phyloP scores from a whole-genome alignment of 92 coral and sea anemone species.

The Paramuricea clavata region DNA sequence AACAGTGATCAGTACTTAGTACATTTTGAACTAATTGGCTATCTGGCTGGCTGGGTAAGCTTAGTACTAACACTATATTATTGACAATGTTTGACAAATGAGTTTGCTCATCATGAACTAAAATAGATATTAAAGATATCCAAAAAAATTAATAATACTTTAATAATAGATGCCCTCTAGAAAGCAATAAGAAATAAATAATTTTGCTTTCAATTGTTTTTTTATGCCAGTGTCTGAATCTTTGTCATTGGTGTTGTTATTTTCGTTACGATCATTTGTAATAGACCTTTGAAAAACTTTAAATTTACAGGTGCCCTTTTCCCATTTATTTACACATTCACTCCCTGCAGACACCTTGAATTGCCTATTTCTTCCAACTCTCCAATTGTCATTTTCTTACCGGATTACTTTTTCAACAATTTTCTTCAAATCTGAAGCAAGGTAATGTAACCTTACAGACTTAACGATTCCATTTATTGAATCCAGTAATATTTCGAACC shows the following conservation, averaged over 20 bases:
- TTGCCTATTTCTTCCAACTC: no score
- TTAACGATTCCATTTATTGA: slow-evolving; percentile 68
- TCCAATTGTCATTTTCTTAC: no score
- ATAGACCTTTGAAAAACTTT: background rate
- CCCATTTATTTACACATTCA: no score
- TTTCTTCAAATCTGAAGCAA: background rate
- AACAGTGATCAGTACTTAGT: no score
- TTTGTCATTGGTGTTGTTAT: no score
- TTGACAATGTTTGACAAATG: no score
- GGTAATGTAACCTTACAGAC: background rate
- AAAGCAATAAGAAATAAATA: no score
- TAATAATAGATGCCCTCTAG: background rate
- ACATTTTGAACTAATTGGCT: background rate
- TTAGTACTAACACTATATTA: background rate
- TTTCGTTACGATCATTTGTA: no score
- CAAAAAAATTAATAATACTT: no score
- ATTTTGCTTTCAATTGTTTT: background rate
- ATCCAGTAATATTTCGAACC: slow-evolving; percentile 87
- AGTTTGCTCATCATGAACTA: no score
- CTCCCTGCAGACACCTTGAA: no score
- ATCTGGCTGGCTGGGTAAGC: background rate
- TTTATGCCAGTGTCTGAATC: background rate
- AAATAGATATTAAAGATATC: no score
- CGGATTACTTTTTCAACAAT: background rate
- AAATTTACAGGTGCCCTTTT: background rate